Conservation (phyloP, 2,888 invertebrate species). For the Tetranychus truncatus region DNA sequence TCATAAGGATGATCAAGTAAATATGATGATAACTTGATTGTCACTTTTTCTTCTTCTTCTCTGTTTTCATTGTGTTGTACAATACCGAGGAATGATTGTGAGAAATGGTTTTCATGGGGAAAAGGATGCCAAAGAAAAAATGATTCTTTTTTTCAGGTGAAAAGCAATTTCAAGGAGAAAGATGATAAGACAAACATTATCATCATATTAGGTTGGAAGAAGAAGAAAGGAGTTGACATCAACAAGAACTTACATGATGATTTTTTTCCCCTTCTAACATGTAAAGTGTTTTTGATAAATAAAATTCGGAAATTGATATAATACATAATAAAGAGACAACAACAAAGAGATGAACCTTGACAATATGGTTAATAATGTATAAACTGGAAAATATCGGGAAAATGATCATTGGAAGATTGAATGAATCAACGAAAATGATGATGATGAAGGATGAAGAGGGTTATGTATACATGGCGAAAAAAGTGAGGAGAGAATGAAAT, state of each 20-base stretch:
- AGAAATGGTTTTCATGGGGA: too few species aligned
- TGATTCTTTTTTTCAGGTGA: background rate
- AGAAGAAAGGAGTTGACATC: background rate
- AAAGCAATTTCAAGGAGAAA: background rate
- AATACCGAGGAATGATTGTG: too few species aligned
- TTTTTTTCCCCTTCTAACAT: background rate
- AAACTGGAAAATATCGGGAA: background rate
- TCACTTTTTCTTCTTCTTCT: too few species aligned
- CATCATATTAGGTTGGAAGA: background rate
- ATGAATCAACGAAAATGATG: background rate
- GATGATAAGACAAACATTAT: background rate
- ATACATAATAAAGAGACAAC: background rate
- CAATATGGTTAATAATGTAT: background rate
- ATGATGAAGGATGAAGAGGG: background rate
- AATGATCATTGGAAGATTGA: background rate
- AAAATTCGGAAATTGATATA: background rate
- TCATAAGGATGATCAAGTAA: too few species aligned
- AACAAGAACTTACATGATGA: background rate
- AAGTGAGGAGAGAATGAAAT: background rate
- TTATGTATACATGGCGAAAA: background rate
- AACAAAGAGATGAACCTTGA: conserved; percentile 34
- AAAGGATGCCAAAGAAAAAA: background rate
- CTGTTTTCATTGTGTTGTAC: too few species aligned
- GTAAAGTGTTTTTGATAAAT: background rate
- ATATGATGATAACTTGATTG: too few species aligned